These are phyloP conservation scores for Poeciliopsis gracilis DNA, from an alignment of 2,797 vertebrate genomes.

Conservation along the genomic window DNA sequence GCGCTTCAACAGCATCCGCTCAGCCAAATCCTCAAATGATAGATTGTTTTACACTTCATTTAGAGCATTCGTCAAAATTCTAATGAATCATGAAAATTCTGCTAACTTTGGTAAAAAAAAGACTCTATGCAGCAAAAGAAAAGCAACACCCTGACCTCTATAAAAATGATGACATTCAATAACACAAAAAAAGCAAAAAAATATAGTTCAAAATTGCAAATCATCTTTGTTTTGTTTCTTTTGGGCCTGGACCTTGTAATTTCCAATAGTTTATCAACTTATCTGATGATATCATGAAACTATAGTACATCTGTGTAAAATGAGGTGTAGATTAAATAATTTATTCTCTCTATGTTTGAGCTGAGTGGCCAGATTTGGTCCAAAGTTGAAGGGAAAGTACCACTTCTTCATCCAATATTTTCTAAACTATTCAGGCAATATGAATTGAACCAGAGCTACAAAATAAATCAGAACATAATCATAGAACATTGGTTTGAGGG, in stretches of 20 bases:
- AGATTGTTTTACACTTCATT: constrained; percentile 78
- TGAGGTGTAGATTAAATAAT: constrained; percentile 12
- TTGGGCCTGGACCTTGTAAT: constrained; percentile 6
- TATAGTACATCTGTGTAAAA: background rate
- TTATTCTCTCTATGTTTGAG: constrained; percentile 21
- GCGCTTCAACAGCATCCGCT: constrained; percentile 57
- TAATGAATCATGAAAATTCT: constrained; percentile 65
- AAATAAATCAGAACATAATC: background rate
- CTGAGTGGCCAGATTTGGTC: constrained; percentile 33
- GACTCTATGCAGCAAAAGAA: constrained; percentile 51
- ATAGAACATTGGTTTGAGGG: background rate
- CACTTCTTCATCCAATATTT: constrained; percentile 12
- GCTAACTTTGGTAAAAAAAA: constrained; percentile 53
- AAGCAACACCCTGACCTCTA: constrained; percentile 18
- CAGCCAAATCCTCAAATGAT: constrained; percentile 64
- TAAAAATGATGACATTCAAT: constrained; percentile 54
- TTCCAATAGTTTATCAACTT: constrained; percentile 5
- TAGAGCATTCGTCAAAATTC: constrained; percentile 68
- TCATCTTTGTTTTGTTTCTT: constrained; percentile 18
- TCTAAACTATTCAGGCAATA: constrained; percentile 43
- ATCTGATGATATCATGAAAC: background rate
- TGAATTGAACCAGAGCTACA: background rate
- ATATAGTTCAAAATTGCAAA: background rate
- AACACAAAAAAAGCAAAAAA: constrained; percentile 30
- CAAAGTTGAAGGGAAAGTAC: constrained; percentile 29